Conservation (phyloP, 2,113 vertebrate genomes). For the Promerops cafer region DNA sequence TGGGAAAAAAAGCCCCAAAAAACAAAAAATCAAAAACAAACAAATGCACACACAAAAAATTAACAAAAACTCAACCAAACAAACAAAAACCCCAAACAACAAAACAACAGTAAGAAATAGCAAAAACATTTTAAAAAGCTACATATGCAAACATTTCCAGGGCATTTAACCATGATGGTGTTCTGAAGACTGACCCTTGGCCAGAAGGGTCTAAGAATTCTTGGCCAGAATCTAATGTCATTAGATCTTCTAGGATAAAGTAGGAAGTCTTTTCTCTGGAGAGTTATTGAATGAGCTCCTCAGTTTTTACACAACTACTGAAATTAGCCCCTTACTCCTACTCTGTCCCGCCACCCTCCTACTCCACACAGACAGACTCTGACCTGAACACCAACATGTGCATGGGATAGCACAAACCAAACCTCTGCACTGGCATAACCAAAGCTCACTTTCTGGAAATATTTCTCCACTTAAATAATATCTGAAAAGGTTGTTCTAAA, state of each 20-base stretch:
- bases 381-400: neutral
- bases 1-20: no score
- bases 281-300: neutral
- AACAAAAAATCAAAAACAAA: neutral
- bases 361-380: neutral
- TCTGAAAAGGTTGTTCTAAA: neutral
- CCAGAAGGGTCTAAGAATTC: no score
- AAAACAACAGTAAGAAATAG: neutral
- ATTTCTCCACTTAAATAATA: neutral
- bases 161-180: neutral
- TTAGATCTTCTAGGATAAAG: neutral
- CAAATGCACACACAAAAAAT: neutral
- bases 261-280: neutral
- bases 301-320: neutral
- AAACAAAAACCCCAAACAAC: neutral
- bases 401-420: neutral
- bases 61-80: neutral
- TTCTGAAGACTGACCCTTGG: neutral
- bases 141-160: neutral
- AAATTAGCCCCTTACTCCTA: neutral
- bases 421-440: neutral
- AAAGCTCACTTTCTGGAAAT: neutral
- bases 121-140: neutral
- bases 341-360: neutral
- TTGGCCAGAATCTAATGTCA: neutral